Evolutionary conservation across 2,113 vertebrate genomes (phyloP).

Genomic region (Zingel zingel): DNA sequence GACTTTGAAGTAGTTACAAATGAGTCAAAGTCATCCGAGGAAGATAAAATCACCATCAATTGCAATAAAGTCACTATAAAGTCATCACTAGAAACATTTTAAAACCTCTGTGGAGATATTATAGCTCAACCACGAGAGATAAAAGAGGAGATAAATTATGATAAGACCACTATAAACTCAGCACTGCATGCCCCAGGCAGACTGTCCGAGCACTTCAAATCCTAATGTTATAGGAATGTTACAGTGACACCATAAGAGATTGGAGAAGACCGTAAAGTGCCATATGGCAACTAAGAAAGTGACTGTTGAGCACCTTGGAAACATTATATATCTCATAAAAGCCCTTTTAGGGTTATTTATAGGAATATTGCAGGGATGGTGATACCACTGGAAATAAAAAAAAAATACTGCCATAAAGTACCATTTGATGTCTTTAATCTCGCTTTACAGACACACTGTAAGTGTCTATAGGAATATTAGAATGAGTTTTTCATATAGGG

Average conservation of each 20-base stretch:
- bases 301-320: constrained; percentile 16
- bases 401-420: constrained; percentile 3
- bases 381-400: constrained; percentile 5
- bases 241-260: constrained; percentile 7
- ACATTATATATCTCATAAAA: constrained; percentile 20
- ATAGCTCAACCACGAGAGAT: background rate
- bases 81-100: constrained; percentile 14
- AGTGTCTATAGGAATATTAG: constrained; percentile 18
- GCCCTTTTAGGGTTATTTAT: background rate
- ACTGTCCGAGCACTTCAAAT: background rate
- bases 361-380: background rate
- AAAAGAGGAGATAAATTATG: constrained; percentile 17
- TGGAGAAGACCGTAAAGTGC: constrained; percentile 20
- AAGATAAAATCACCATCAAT: constrained; percentile 32
- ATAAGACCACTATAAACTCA: constrained; percentile 43
- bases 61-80: constrained; percentile 24
- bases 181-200: background rate
- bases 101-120: constrained; percentile 21
- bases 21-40: constrained; percentile 30
- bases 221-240: background rate
- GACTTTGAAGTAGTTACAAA: constrained; percentile 7
- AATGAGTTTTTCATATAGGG: constrained; percentile 32
- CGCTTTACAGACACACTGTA: background rate
- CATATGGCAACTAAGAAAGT: constrained; percentile 14
- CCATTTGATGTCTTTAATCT: constrained; percentile 18